Evolutionary conservation across 2,888 invertebrate species (phyloP), one percentile per base, ranked within the genome.

Genomic region (Aelia acuminata): DNA sequence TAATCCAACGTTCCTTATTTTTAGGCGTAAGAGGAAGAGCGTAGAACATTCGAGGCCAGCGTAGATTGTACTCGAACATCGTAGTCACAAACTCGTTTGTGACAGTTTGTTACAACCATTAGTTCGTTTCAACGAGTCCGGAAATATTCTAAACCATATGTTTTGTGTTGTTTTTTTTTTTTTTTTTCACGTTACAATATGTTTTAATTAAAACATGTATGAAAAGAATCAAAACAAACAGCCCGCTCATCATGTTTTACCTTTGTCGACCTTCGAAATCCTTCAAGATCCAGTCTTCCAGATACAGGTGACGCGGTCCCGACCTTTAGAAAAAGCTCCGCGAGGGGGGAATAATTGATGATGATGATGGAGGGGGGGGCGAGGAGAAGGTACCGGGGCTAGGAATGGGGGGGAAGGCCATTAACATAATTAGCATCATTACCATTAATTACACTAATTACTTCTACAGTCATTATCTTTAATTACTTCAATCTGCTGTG

Each of bases 371-470:
- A 85, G 88, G 84, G 88, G 87, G 84, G 87, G 53, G 89, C 50
- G 85, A 48, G 47, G 22, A 47, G 80, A 47, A 80, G 43, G 80
- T 80, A 80, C 80, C 80, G 80, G 80, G 57, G 85, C 70, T 84
- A 85, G 87, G 88, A 87, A 88, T 57, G n/a, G 88, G 85, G 89
- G 89, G 87, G 86, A 39, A 87, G 84, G 85, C 90, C 90, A 90
- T 90, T 90, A 90, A 90, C 90, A 90, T 90, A 90, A 90, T 90
- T 90, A 90, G 90, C 89, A 90, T 90, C 90, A 90, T 90, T 90
- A 90, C 89, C 90, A 90, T 90, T 90, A 90, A 90, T 90, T 90
- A 90, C 90, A 90, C 90, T 90, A 90, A 90, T 90, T 90, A 90
- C 90, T 90, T 89, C 89, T 89, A 89, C 90, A 90, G 90, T 90